Conservation (phyloP, 2,888 invertebrate genomes). For the Coenonympha glycerion region DNA sequence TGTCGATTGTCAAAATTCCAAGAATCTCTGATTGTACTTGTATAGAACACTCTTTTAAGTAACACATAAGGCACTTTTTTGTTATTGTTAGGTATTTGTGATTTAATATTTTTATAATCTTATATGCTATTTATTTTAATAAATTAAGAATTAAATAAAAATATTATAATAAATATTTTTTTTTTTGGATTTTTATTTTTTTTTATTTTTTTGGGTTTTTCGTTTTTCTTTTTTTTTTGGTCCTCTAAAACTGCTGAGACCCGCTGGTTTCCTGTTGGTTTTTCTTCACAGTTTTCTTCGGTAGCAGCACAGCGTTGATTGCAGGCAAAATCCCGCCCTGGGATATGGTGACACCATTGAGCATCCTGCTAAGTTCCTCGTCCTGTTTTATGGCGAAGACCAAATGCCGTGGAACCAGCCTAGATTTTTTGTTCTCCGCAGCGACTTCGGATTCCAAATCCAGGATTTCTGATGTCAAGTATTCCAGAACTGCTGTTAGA, state of each 20-base stretch:
- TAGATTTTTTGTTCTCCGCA: slow-evolving; percentile 79
- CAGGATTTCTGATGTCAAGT: slow-evolving; percentile 80
- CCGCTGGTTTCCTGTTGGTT: neutral
- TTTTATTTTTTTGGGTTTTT: neutral
- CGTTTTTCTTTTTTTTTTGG: neutral
- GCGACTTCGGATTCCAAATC: slow-evolving; percentile 80
- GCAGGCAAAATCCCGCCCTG: slow-evolving; percentile 50
- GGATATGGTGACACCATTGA: slow-evolving; percentile 45
- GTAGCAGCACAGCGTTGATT: slow-evolving; percentile 46
- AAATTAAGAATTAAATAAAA: no score
- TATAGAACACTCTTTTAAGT: no score
- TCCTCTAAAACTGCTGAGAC: neutral
- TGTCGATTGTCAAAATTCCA: slow-evolving; percentile 38
- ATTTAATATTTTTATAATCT: slow-evolving; percentile 2
- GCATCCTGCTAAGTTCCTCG: slow-evolving; percentile 49
- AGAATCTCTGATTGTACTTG: no score
- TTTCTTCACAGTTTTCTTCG: slow-evolving; percentile 48
- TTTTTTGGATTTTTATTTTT: neutral
- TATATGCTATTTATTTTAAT: neutral
- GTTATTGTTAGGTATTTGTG: no score
- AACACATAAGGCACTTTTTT: no score
- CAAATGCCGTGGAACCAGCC: slow-evolving; percentile 52
- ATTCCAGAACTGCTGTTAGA: slow-evolving; percentile 77
- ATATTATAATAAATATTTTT: no score
- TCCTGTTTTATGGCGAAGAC: slow-evolving; percentile 52